Evolutionary conservation across 53 echinoderm and acorn worm species (phyloP).

Genomic region (Glandiceps talaboti): DNA sequence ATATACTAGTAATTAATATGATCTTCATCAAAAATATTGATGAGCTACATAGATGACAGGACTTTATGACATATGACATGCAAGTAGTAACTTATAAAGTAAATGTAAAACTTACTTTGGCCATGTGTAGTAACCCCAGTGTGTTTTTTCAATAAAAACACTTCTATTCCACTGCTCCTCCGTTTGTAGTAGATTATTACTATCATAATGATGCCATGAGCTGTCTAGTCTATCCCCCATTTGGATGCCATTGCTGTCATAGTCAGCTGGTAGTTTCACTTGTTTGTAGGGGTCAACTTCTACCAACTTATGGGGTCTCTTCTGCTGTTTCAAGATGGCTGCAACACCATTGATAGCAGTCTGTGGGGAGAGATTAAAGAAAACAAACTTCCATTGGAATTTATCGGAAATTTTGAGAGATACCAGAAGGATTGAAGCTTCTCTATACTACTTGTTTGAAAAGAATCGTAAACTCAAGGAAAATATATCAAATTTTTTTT

Average conservation of each 20-base stretch:
- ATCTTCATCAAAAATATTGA: too few species aligned
- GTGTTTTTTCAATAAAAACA: constrained; percentile 78
- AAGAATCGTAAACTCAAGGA: too few species aligned
- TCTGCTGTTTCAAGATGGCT: constrained; percentile 63
- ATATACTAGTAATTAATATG: too few species aligned
- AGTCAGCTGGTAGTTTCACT: constrained; percentile 18
- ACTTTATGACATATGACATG: too few species aligned
- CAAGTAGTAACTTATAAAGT: too few species aligned
- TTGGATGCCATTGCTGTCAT: background rate
- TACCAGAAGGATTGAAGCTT: too few species aligned
- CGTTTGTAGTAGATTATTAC: constrained; percentile 34
- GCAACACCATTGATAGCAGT: constrained; percentile 50
- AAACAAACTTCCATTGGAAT: too few species aligned
- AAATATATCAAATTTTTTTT: too few species aligned
- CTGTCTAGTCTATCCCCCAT: constrained; percentile 76
- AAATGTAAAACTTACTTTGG: constrained; percentile 88
- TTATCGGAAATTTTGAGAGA: too few species aligned
- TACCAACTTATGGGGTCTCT: constrained; percentile 70
- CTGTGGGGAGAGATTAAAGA: constrained; percentile 23
- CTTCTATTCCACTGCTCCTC: constrained; percentile 68
- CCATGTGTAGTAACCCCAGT: constrained; percentile 89
- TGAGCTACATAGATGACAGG: too few species aligned
- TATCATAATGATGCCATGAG: constrained; percentile 69
- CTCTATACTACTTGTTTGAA: too few species aligned
- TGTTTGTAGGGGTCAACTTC: constrained; percentile 52